phyloP scores from a whole-genome alignment of 2,113 vertebrate species.

The Manacus vitellinus region DNA sequence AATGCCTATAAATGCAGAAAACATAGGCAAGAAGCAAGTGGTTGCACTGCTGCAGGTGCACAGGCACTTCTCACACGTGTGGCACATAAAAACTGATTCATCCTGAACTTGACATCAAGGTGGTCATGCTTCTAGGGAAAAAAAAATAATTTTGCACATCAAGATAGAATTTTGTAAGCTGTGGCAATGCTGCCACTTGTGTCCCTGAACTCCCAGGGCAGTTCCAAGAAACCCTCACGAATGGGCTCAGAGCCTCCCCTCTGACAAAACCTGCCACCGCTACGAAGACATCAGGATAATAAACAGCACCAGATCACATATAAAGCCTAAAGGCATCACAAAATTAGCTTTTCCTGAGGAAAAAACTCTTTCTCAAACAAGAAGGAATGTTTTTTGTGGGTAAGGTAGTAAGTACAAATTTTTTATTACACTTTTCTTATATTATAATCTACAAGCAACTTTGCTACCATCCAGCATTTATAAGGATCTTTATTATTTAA shows the following conservation, averaged over 20 bases:
- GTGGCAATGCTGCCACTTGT: accelerated
- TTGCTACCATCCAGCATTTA: background rate
- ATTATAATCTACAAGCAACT: background rate
- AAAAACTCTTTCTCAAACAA: background rate
- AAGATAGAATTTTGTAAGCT: background rate
- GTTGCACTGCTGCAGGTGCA: accelerated
- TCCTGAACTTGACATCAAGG: background rate
- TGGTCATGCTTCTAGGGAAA: background rate
- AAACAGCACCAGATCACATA: background rate
- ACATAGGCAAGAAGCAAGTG: background rate
- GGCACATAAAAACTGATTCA: background rate
- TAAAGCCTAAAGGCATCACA: background rate
- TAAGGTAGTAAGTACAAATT: background rate
- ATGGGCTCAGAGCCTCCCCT: background rate
- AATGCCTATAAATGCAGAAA: accelerated
- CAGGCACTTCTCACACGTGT: accelerated
- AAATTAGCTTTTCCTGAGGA: background rate
- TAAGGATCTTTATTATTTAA: background rate
- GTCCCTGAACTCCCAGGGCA: background rate
- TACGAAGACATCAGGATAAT: background rate
- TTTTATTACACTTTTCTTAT: background rate
- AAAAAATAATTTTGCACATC: background rate
- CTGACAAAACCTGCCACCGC: background rate
- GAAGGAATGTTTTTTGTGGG: accelerated
- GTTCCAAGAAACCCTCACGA: accelerated